Evolutionary conservation across 2,797 vertebrate species (phyloP).

Genomic region (Sternarchorhynchus goeldii): DNA sequence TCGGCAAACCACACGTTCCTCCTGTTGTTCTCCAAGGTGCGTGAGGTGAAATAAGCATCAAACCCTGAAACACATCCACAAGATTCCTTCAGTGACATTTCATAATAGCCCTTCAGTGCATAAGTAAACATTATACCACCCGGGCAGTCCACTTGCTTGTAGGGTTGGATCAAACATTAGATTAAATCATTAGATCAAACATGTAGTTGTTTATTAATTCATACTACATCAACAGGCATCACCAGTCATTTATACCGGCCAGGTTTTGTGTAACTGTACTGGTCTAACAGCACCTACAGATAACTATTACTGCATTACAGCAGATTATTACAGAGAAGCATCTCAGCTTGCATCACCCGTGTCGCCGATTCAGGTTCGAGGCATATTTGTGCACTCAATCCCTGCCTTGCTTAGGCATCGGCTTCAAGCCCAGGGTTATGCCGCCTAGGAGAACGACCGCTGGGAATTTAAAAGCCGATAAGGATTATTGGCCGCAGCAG

Average conservation of each 20-base stretch:
- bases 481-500: constrained; percentile 42
- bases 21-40: constrained; percentile 93
- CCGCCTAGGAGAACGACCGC: constrained; percentile 34
- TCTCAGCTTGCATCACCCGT: constrained; percentile 1
- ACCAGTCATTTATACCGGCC: background rate
- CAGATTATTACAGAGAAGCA: background rate
- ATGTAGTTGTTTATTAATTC: constrained; percentile 16
- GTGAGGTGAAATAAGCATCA: constrained; percentile 88
- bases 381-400: background rate
- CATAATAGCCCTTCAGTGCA: background rate
- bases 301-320: constrained; percentile 7
- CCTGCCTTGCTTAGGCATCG: constrained; percentile 29
- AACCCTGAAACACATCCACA: constrained; percentile 77
- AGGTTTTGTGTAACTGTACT: background rate
- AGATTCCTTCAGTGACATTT: background rate
- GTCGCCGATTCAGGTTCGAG: background rate
- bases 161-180: background rate
- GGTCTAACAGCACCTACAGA: background rate
- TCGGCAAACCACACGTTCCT: constrained; percentile 97
- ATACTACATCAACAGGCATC: constrained; percentile 8
- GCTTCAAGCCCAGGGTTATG: constrained; percentile 23
- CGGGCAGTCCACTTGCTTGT: constrained; percentile 4
- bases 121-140: background rate
- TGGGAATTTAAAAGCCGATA: constrained; percentile 45
- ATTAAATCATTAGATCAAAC: background rate